These are phyloP conservation scores for Amorpha juglandis DNA, from an alignment of 2,888 invertebrate species.

Conservation along the genomic window DNA sequence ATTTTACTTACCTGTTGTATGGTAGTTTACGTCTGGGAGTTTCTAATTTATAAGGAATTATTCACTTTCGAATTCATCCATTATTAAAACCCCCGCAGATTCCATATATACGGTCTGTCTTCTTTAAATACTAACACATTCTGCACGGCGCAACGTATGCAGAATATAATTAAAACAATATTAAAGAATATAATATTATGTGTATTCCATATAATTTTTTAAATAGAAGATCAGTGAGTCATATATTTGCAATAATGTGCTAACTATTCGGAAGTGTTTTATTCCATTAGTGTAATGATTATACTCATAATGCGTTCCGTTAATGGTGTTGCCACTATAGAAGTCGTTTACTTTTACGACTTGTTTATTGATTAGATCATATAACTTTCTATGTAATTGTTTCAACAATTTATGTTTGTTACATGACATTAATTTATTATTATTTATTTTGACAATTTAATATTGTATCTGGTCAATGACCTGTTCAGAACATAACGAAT, in stretches of 20 bases:
- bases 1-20: not conserved
- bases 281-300: not conserved
- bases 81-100: not conserved
- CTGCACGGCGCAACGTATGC: not conserved
- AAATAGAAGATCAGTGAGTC: too few species aligned
- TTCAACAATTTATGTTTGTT: too few species aligned
- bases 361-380: not conserved
- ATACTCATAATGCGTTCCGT: not conserved
- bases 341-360: not conserved
- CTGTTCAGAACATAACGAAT: too few species aligned
- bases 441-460: too few species aligned
- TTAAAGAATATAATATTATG: too few species aligned
- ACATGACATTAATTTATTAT: too few species aligned
- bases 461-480: too few species aligned
- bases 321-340: not conserved
- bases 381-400: not conserved
- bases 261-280: not conserved
- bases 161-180: too few species aligned
- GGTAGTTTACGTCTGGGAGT: not conserved
- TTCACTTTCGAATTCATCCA: not conserved
- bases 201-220: too few species aligned
- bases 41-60: not conserved
- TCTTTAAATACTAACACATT: not conserved
- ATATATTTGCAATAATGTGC: not conserved
- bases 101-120: not conserved